These are phyloP conservation scores for Peromyscus leucopus DNA, from an alignment of 2,113 vertebrate genomes.

Conservation along the genomic window DNA sequence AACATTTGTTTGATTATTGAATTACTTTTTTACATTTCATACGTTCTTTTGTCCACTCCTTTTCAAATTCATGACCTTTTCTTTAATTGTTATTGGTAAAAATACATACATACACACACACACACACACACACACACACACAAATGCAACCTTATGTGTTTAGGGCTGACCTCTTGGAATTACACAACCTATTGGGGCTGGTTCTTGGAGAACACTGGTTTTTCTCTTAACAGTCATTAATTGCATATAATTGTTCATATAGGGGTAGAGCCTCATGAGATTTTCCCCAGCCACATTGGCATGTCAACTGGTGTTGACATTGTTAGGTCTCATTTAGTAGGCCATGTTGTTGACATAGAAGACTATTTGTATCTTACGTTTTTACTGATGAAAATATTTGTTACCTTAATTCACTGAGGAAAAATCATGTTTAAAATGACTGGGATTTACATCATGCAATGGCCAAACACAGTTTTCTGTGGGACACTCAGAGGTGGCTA, in stretches of 20 bases:
- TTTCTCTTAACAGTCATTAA: background rate
- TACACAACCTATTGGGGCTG: accelerated
- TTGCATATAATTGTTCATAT: background rate
- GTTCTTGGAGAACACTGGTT: background rate
- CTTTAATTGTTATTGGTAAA: background rate
- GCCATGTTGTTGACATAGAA: background rate
- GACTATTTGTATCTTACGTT: background rate
- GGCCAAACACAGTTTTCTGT: slow-evolving; percentile 40
- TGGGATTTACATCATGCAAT: slow-evolving; percentile 16
- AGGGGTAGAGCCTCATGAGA: background rate
- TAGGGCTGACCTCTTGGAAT: background rate
- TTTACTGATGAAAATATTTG: slow-evolving; percentile 60
- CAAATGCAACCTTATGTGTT: background rate
- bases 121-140: background rate
- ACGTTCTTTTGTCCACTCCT: background rate
- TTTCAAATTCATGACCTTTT: background rate
- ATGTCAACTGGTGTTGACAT: background rate
- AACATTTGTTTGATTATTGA: background rate
- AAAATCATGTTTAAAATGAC: slow-evolving; percentile 52
- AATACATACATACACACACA: background rate
- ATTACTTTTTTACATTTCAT: background rate
- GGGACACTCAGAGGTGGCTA: background rate
- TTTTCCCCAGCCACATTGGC: accelerated
- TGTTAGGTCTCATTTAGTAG: background rate
- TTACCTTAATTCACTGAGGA: slow-evolving; percentile 35